Percentiles rank a stretch among this genome's conserved stretches.
Conservation (phyloP, 2,113 vertebrate species). For the Illadopsis cleaveri region DNA sequence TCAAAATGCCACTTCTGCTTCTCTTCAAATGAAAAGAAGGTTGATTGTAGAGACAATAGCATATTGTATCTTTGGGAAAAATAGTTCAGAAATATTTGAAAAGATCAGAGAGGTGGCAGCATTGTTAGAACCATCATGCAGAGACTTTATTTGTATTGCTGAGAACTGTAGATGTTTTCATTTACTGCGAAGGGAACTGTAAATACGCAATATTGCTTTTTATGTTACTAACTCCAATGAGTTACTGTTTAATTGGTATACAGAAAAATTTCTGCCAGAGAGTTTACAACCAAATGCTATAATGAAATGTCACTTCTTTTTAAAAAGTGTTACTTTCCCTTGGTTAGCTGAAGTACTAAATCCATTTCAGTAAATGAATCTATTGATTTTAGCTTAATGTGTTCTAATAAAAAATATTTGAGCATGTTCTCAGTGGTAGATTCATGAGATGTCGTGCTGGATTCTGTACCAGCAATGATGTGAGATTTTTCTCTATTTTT, state of each 20-base stretch:
- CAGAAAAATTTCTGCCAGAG: conserved; percentile 15
- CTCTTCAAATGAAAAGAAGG: not conserved
- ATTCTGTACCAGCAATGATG: not conserved
- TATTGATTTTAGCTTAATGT: conserved; percentile 52
- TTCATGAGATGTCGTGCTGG: not conserved
- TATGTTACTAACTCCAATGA: conserved; percentile 12
- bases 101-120: not conserved
- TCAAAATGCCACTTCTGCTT: conserved; percentile 54
- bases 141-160: not conserved
- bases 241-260: conserved; percentile 37
- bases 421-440: conserved; percentile 41
- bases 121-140: not conserved
- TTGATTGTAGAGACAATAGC: conserved; percentile 46
- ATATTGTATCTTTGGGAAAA: conserved; percentile 20
- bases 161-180: not conserved
- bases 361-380: conserved; percentile 25
- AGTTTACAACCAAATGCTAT: conserved; percentile 15
- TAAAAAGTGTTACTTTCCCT: conserved; percentile 28
- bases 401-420: conserved; percentile 36
- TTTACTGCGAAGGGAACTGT: conserved; percentile 34
- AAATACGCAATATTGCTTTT: conserved; percentile 30
- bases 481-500: conserved; percentile 10
- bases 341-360: conserved; percentile 52
- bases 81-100: conserved; percentile 21
- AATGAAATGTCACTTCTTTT: conserved; percentile 40